Base-by-base conservation (phyloP, 2,797 vertebrate species). In the Falco peregrinus region DNA sequence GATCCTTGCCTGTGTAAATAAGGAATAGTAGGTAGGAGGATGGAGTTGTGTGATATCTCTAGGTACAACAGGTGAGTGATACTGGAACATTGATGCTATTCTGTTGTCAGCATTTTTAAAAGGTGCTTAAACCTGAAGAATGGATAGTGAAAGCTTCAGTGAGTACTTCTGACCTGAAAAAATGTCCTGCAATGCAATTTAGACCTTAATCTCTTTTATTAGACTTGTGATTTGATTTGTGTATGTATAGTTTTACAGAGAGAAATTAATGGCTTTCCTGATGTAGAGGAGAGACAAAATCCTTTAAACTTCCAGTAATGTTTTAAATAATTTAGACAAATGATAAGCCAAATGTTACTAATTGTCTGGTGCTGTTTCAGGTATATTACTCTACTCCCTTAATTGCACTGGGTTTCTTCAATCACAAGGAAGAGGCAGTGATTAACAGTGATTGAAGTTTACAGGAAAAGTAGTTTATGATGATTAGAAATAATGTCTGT, bases 391-490 rank as follows among this genome's bases (percentile, higher is more conserved):
- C 64, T 69, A 5, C 70, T 86, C n/a, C 47, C 22, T 56, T 92
- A 87, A 87, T 90, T 89, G 81, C 47, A 13, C 37, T 25, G 59
- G 22, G 11, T 68, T 79, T 75, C 47, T 53, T 94, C 64, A 16
- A 0, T 71, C 0, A 1, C 57, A 31, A 25, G 84, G 81, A 71
- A 53, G 74, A 93, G 74, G 21, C 3, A 2, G 51, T 86, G 77
- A 68, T 94, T 96, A 93, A 73, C 2, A 3, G 59, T 82, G 87
- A 79, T 84, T 90, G 80, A 75, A 82, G 91, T 86, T 96, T 92
- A 87, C 63, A 79, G 89, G 81, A 92, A 82, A 93, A 90, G 48
- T 48, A 92, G 74, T 84, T 93, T 41, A 41, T 59, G 82, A 11
- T 85, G 78, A 93, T 93, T 70, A 77, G 93, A 51, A 92, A 31